A percentile compares a stretch with the other conserved stretches of the same genome.
phyloP scores from a whole-genome alignment of 1,140 invertebrate species.

The Macrobrachium nipponense region DNA sequence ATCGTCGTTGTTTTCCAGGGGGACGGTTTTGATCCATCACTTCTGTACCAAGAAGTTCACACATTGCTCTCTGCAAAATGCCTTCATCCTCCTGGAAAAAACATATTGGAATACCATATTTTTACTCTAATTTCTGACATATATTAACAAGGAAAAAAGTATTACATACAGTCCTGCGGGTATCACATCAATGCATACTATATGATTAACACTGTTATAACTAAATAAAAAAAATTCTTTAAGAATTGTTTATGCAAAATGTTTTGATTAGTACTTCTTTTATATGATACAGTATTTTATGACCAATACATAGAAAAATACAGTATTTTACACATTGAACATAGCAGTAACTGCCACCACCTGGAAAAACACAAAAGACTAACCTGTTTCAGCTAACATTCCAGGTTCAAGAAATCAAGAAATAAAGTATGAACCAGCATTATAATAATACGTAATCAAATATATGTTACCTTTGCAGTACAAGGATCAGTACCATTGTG shows the following conservation, averaged over 20 bases:
- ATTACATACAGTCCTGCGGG: too few relatives aligned
- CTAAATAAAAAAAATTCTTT: too few relatives aligned
- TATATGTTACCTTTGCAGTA: constrained; percentile 19
- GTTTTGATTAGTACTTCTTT: too few relatives aligned
- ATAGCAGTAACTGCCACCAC: too few relatives aligned
- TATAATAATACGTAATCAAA: neutral
- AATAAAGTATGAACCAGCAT: neutral
- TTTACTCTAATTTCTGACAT: neutral
- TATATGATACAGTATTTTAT: too few relatives aligned
- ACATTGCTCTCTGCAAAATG: constrained; percentile 47
- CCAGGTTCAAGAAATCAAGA: neutral
- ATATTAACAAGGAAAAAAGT: too few relatives aligned
- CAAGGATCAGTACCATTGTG: constrained; percentile 68
- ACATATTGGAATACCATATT: neutral
- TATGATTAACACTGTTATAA: too few relatives aligned
- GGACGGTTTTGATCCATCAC: neutral
- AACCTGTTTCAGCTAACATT: neutral
- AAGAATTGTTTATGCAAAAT: too few relatives aligned
- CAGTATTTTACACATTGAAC: too few relatives aligned
- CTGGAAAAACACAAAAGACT: neutral
- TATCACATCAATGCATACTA: too few relatives aligned
- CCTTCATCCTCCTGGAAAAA: constrained; percentile 38
- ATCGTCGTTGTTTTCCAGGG: neutral
- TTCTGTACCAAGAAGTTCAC: constrained; percentile 7
- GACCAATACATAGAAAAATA: too few relatives aligned